Evolutionary conservation across 2,797 vertebrate genomes (phyloP).

Genomic region (Gymnocypris eckloni): DNA sequence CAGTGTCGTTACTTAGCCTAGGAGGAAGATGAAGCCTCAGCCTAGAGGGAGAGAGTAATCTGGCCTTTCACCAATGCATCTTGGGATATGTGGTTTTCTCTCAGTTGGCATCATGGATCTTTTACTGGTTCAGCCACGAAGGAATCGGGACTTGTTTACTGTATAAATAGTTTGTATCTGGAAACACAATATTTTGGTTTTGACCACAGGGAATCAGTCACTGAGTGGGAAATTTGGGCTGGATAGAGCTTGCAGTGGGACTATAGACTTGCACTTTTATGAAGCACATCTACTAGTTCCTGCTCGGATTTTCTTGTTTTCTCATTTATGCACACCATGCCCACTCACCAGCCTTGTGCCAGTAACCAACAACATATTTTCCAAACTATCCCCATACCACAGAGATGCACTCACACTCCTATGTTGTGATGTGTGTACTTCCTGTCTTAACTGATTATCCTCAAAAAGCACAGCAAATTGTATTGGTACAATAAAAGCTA

Average conservation of each 20-base stretch:
- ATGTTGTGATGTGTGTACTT: constrained; percentile 64
- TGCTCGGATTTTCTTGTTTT: neutral
- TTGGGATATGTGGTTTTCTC: constrained; percentile 63
- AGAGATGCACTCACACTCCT: constrained; percentile 14
- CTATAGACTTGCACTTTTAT: constrained; percentile 38
- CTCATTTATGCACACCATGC: neutral
- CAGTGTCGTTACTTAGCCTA: constrained; percentile 79
- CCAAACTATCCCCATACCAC: neutral
- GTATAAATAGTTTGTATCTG: constrained; percentile 60
- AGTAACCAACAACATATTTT: constrained; percentile 2
- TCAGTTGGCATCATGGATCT: constrained; percentile 45
- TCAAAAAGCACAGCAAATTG: constrained; percentile 74
- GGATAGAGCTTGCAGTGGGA: constrained; percentile 42
- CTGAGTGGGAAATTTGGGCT: constrained; percentile 47
- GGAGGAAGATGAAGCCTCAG: constrained; percentile 77
- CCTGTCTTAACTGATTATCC: constrained; percentile 70
- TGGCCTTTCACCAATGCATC: constrained; percentile 42
- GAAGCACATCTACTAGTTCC: constrained; percentile 15
- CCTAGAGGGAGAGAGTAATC: constrained; percentile 69
- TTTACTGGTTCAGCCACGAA: constrained; percentile 29
- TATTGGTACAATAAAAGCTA: constrained; percentile 74
- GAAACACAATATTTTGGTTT: constrained; percentile 55
- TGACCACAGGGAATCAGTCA: constrained; percentile 56
- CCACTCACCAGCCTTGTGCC: constrained; percentile 7
- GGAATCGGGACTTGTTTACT: constrained; percentile 54